Base-by-base conservation (phyloP, 1,140 invertebrate genomes). In the Hormaphis cornu region DNA sequence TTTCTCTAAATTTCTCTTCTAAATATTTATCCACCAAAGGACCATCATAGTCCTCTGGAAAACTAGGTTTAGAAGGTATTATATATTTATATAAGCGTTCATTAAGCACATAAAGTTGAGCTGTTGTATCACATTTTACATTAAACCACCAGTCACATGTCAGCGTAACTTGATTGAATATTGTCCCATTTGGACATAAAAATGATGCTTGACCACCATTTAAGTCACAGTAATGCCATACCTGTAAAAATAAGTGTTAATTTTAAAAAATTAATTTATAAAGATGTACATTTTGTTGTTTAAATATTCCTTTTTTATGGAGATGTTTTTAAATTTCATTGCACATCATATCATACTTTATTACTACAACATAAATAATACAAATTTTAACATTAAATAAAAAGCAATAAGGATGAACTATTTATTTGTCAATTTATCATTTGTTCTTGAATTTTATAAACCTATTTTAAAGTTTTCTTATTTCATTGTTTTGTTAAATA, bases 71-170 rank as follows among this genome's bases (percentile, higher is more conserved):
- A 71, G 90, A 84, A 12, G 89, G 89, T 72, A 92, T 77, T 70
- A 93, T 92, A 75, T 89, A 92, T 75, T 92, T 91, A 76, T 92
- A 93, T 0, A 93, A 82, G 46, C 91, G 83, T 75, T 92, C 90
- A 72, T 94, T 94, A 1, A 94, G 78, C 8, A 92, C 90, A 76
- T 93, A 94, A 0, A 91, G 81, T 76, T 91, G 89, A 1, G 88
- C 79, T 0, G 90, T 91, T 3, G 87, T 84, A 24, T 86, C 83
- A 76, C 91, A 94, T 72, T 88, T 74, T 6, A 76, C 75, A 76
- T 92, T 93, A 78, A 91, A 93, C 91, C 91, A 93, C 91, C 91
- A 93, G 76, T 93, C 90, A 73, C 91, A 94, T 0, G 90, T 92
- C 0, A 91, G 78, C 1, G 84, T 85, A 2, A 88, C 86, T 81